Evolutionary conservation across 2,888 invertebrate species (phyloP).

Genomic region (Eilema sororculum): DNA sequence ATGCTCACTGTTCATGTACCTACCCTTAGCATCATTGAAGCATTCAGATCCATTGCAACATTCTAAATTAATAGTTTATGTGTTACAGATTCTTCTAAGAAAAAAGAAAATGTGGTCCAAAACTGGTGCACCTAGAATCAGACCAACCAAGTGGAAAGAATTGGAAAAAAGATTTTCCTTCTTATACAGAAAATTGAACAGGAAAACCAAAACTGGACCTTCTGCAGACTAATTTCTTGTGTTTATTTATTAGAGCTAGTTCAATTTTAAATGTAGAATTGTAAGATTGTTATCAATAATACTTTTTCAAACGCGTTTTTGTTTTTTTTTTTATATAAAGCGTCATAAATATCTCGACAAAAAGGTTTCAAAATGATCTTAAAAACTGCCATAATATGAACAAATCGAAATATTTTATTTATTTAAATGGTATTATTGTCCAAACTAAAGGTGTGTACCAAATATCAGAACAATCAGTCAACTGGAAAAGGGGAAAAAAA

Average conservation of each 20-base stretch:
- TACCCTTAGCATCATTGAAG: neutral
- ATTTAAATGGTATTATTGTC: too few relatives aligned
- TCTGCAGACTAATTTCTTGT: constrained; percentile 65
- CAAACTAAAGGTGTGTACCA: too few relatives aligned
- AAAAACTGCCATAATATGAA: too few relatives aligned
- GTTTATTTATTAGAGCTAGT: constrained; percentile 23
- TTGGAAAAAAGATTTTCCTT: constrained; percentile 91
- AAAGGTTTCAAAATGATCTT: too few relatives aligned
- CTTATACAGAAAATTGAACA: constrained; percentile 92
- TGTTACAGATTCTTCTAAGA: constrained; percentile 86
- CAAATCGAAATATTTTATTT: too few relatives aligned
- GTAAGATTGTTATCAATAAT: constrained; percentile 35
- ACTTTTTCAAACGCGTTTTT: constrained; percentile 10
- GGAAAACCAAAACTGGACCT: constrained; percentile 91
- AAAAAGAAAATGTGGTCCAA: constrained; percentile 89
- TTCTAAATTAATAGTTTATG: neutral
- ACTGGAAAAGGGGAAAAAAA: too few relatives aligned
- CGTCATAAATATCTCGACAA: too few relatives aligned
- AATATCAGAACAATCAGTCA: too few relatives aligned
- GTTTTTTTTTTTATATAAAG: too few relatives aligned
- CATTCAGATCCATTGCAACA: neutral
- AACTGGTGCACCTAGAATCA: constrained; percentile 86
- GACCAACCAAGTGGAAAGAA: constrained; percentile 93
- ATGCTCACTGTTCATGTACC: neutral
- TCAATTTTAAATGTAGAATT: constrained; percentile 29